Percentiles rank a stretch among this genome's conserved stretches.
phyloP scores from a whole-genome alignment of 2,888 invertebrate species.

The Mantis religiosa region DNA sequence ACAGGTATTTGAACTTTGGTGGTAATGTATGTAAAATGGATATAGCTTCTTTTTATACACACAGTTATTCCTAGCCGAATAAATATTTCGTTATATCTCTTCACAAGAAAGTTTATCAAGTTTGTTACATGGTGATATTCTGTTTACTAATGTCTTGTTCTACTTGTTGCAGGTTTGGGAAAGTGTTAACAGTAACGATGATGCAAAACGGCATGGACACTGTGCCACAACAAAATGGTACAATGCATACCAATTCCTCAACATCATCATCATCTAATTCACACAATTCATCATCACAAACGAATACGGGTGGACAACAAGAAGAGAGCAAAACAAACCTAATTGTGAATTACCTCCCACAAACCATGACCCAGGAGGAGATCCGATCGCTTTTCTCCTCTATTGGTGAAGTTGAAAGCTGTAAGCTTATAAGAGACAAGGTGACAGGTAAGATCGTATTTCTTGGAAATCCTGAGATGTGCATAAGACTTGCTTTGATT shows the following conservation, averaged over 20 bases:
- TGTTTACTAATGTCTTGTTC: neutral
- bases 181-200: slow-evolving; percentile 44
- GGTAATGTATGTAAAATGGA: too few species aligned
- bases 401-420: slow-evolving; percentile 98
- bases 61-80: too few species aligned
- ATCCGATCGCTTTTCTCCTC: slow-evolving; percentile 96
- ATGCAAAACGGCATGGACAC: slow-evolving; percentile 83
- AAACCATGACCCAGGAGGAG: slow-evolving; percentile 99
- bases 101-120: too few species aligned
- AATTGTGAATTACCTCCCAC: slow-evolving; percentile 99
- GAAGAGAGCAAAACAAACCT: slow-evolving; percentile 97
- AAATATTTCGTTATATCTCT: too few species aligned
- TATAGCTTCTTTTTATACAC: too few species aligned
- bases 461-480: neutral
- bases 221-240: slow-evolving; percentile 78
- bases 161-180: slow-evolving; percentile 32
- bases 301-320: slow-evolving; percentile 55
- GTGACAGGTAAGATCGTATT: slow-evolving; percentile 68
- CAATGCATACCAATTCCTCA: slow-evolving; percentile 42
- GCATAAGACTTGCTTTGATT: too few species aligned
- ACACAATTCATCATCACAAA: slow-evolving; percentile 42
- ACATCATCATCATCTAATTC: slow-evolving; percentile 40
- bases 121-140: too few species aligned
- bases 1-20: too few species aligned
- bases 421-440: slow-evolving; percentile 98